Evolutionary conservation across 2,797 vertebrate genomes (phyloP).

Genomic region (Poeciliopsis paucimaculata): DNA sequence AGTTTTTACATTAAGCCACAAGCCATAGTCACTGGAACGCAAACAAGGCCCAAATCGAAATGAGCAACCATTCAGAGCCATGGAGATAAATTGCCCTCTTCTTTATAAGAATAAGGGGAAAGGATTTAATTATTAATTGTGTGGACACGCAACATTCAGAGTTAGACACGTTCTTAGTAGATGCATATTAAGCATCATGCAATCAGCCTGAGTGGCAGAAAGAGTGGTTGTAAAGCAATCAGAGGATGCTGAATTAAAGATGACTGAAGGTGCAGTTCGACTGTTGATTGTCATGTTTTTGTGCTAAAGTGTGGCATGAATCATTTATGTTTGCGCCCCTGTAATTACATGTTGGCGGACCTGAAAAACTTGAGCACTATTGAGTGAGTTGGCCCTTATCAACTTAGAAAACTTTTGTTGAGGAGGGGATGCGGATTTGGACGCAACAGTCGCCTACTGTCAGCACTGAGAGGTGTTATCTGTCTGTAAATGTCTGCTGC

Average conservation of each 20-base stretch:
- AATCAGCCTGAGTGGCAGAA: conserved; percentile 51
- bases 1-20: conserved; percentile 65
- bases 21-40: conserved; percentile 38
- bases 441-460: conserved; percentile 16
- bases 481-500: conserved; percentile 35
- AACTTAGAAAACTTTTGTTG: conserved; percentile 42
- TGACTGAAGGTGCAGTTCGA: conserved; percentile 70
- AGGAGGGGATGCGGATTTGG: conserved; percentile 7
- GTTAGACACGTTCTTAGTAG: conserved; percentile 17
- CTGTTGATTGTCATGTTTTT: conserved; percentile 73
- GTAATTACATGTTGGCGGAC: conserved; percentile 63
- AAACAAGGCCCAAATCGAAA: conserved; percentile 37
- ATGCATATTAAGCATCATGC: conserved; percentile 22
- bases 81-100: conserved; percentile 17
- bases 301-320: conserved; percentile 75
- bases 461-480: not conserved
- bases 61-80: conserved; percentile 43
- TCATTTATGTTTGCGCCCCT: conserved; percentile 74
- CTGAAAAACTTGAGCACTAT: conserved; percentile 50
- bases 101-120: conserved; percentile 9
- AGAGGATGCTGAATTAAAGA: conserved; percentile 66
- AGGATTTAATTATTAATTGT: conserved; percentile 29
- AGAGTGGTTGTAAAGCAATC: conserved; percentile 44
- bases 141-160: conserved; percentile 23
- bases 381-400: conserved; percentile 47